phyloP scores from a whole-genome alignment of 2,113 vertebrate genomes.

The Leucopternis melanops region DNA sequence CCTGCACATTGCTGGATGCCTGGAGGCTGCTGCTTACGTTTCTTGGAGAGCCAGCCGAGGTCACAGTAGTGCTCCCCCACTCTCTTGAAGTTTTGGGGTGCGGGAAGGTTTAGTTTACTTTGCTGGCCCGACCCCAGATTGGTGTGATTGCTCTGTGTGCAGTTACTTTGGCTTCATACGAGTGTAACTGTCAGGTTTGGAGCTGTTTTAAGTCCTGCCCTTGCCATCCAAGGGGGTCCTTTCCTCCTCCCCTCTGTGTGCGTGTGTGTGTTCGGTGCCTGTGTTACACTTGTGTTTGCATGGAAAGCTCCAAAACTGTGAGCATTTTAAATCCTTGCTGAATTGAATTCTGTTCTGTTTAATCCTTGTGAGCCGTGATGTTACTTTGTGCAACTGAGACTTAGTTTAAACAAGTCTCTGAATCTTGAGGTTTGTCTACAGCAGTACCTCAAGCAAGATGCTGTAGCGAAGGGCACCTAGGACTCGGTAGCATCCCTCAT shows the following conservation, averaged over 20 bases:
- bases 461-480: neutral
- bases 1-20: neutral
- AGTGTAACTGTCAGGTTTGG: neutral
- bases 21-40: neutral
- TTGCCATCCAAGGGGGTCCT: neutral
- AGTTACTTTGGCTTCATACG: neutral
- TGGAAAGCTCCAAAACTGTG: neutral
- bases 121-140: neutral
- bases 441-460: neutral
- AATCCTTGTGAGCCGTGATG: neutral
- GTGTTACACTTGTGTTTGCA: neutral
- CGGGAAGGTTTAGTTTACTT: neutral
- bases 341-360: neutral
- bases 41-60: neutral
- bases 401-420: neutral
- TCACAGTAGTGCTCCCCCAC: accelerated
- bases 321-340: neutral
- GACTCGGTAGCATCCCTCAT: neutral
- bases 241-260: neutral
- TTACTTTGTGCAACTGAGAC: neutral
- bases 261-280: neutral
- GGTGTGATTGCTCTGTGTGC: neutral
- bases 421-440: neutral
- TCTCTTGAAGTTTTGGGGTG: neutral
- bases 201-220: neutral